Evolutionary conservation across 2,113 vertebrate genomes (phyloP).

Genomic region (Lichenostomus cassidix): DNA sequence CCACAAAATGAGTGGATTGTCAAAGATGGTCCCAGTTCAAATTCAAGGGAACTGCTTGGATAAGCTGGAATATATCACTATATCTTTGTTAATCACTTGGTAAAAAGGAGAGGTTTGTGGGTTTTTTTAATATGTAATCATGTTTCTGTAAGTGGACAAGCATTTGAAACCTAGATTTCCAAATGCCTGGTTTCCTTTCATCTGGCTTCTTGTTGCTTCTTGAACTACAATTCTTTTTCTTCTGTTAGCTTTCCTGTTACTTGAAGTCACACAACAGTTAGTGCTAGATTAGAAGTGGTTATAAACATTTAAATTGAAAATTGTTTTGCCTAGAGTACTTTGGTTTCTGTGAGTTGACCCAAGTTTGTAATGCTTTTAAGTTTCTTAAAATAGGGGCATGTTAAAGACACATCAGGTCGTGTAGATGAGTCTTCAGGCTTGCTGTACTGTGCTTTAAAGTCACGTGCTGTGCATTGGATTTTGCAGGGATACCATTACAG

Average conservation of each 20-base stretch:
- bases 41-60: neutral
- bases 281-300: neutral
- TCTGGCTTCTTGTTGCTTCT: neutral
- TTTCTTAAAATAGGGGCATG: neutral
- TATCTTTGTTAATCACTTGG: neutral
- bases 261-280: neutral
- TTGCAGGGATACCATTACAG: neutral
- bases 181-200: neutral
- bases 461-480: accelerated
- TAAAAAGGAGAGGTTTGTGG: neutral
- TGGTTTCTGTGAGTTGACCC: neutral
- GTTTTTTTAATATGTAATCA: neutral
- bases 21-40: neutral
- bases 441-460: neutral
- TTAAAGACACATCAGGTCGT: neutral
- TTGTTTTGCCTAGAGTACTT: neutral
- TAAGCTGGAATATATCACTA: neutral
- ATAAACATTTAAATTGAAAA: neutral
- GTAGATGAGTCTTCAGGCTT: neutral
- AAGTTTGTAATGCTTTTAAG: neutral
- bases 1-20: neutral
- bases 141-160: neutral
- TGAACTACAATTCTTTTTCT: neutral
- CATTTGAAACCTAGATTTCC: neutral
- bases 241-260: neutral